Evolutionary conservation across 2,888 invertebrate species (phyloP).

Genomic region (Rhyacophila evoluta): DNA sequence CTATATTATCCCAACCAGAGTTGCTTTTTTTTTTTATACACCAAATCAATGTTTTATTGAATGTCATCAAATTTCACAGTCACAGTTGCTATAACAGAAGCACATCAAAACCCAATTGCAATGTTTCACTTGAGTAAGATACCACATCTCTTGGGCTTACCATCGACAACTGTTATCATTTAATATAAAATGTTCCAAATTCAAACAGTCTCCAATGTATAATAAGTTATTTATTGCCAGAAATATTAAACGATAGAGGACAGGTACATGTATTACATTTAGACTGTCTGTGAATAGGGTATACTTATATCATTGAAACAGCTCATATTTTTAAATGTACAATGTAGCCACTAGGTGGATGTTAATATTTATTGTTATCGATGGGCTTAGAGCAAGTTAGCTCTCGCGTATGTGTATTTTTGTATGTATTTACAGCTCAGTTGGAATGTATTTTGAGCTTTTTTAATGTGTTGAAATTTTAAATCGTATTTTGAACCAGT

Average conservation of each 20-base stretch:
- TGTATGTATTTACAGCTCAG: slow-evolving; percentile 44
- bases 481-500: background rate
- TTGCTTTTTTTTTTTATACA: too few species aligned
- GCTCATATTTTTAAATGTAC: slow-evolving; percentile 43
- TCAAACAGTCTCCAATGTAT: too few species aligned
- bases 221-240: too few species aligned
- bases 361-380: slow-evolving; percentile 50
- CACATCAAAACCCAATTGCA: too few species aligned
- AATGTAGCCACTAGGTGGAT: slow-evolving; percentile 49
- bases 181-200: too few species aligned
- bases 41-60: too few species aligned
- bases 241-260: background rate
- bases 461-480: background rate
- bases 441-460: slow-evolving; percentile 5
- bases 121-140: too few species aligned
- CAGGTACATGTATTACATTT: slow-evolving; percentile 25
- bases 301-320: slow-evolving; percentile 28
- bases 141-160: too few species aligned
- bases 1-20: too few species aligned
- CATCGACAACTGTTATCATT: too few species aligned
- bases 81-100: too few species aligned
- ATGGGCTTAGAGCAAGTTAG: slow-evolving; percentile 27
- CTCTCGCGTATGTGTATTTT: slow-evolving; percentile 44
- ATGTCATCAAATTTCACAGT: too few species aligned
- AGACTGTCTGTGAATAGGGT: slow-evolving; percentile 36